Conservation (phyloP, 2,113 vertebrate species). For the Vireo altiloquus region DNA sequence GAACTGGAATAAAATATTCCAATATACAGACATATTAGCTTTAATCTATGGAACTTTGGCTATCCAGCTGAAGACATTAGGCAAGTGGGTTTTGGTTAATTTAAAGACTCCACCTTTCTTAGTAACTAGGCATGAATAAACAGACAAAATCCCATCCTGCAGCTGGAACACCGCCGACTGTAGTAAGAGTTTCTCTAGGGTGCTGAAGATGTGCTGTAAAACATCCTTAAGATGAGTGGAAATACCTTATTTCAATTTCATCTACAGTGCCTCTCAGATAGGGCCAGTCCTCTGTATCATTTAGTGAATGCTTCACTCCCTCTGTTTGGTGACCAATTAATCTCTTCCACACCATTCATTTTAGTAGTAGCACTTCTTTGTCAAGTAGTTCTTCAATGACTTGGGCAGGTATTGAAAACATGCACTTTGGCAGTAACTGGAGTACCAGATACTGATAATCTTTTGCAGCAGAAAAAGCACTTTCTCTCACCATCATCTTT, state of each 20-base stretch:
- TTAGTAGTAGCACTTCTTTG: background rate
- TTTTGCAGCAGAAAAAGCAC: background rate
- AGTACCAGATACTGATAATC: background rate
- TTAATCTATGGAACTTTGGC: background rate
- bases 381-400: background rate
- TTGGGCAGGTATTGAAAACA: background rate
- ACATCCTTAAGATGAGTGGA: background rate
- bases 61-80: background rate
- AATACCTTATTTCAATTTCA: background rate
- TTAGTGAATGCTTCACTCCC: background rate
- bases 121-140: background rate
- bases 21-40: background rate
- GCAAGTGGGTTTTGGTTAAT: background rate
- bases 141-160: background rate
- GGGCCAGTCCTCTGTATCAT: background rate
- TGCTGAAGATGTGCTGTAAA: background rate
- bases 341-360: background rate
- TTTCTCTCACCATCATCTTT: background rate
- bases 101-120: background rate
- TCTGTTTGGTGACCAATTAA: background rate
- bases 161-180: background rate
- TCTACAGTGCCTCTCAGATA: background rate
- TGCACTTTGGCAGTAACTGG: background rate
- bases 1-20: background rate
- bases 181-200: background rate